phyloP scores from a whole-genome alignment of 30 jellyfish, hydroid and myxozoan genomes.

The Pseudorhiza aurosa region DNA sequence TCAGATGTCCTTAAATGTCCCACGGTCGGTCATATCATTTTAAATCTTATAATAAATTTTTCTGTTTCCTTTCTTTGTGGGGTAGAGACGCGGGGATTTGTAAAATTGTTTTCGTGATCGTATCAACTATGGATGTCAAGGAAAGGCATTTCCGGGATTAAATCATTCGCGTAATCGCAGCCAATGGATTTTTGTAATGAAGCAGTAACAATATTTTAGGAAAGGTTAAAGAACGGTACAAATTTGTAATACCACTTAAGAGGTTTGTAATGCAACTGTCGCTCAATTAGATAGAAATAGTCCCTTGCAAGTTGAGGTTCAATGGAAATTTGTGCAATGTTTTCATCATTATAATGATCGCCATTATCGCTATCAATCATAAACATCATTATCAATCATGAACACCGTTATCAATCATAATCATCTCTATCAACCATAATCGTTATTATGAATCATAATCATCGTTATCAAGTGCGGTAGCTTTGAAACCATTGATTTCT shows the following conservation, averaged over 20 bases:
- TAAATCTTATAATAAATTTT: background rate
- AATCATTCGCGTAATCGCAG: background rate
- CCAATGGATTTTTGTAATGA: background rate
- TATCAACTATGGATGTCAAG: conserved; percentile 10
- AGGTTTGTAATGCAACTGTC: too few species aligned
- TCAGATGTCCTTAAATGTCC: background rate
- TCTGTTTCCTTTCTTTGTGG: conserved; percentile 18
- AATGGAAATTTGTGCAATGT: too few species aligned
- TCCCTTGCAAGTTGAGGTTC: too few species aligned
- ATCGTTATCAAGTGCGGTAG: too few species aligned
- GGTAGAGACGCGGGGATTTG: conserved; percentile 45
- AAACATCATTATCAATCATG: too few species aligned
- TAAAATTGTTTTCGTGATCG: conserved; percentile 26
- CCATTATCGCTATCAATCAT: too few species aligned
- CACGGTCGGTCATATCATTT: background rate
- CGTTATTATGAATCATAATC: too few species aligned
- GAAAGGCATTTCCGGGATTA: conserved; percentile 55
- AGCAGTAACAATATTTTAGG: background rate
- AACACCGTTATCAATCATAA: too few species aligned
- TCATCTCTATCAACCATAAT: too few species aligned
- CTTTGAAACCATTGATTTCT: too few species aligned
- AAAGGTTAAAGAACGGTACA: background rate
- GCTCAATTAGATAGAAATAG: too few species aligned
- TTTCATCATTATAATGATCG: too few species aligned
- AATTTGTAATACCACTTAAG: background rate